A percentile compares a stretch with the other conserved stretches of the same genome.
These are phyloP conservation scores for Meliscaeva auricollis DNA, from an alignment of 2,888 invertebrate species.

Conservation along the genomic window DNA sequence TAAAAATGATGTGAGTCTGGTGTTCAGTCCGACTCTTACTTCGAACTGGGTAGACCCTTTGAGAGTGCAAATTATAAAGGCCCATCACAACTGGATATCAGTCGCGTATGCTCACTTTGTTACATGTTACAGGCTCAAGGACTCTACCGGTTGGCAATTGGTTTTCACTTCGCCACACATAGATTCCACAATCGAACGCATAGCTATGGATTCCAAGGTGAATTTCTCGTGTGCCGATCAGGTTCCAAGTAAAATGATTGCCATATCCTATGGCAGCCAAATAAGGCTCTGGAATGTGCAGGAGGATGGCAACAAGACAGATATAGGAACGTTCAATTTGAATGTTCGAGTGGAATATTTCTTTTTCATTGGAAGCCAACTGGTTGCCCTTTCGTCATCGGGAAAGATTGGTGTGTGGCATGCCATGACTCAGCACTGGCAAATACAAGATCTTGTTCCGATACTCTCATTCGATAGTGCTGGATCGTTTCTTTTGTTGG, in stretches of 20 bases:
- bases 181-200: slow-evolving; percentile 93
- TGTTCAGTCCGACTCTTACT: slow-evolving; percentile 86
- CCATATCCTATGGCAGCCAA: slow-evolving; percentile 91
- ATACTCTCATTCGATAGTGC: slow-evolving; percentile 98
- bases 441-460: slow-evolving; percentile 97
- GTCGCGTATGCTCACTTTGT: slow-evolving; percentile 98
- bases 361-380: slow-evolving; percentile 98
- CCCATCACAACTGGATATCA: slow-evolving; percentile 99
- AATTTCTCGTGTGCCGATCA: slow-evolving; percentile 85
- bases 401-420: slow-evolving; percentile 99
- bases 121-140: slow-evolving; percentile 96
- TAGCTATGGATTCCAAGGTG: slow-evolving; percentile 93
- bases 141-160: slow-evolving; percentile 98
- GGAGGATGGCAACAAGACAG: slow-evolving; percentile 90
- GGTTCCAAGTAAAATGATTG: slow-evolving; percentile 90
- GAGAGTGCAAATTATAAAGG: slow-evolving; percentile 96
- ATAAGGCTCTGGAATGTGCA: slow-evolving; percentile 92
- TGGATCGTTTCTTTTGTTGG: slow-evolving; percentile 96
- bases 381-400: slow-evolving; percentile 96
- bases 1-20: slow-evolving; percentile 89
- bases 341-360: slow-evolving; percentile 97
- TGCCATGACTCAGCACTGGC: slow-evolving; percentile 99
- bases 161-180: slow-evolving; percentile 97
- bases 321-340: slow-evolving; percentile 95
- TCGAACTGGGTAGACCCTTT: slow-evolving; percentile 91